A percentile compares a stretch with the other conserved stretches of the same genome.
phyloP scores from a whole-genome alignment of 2,888 invertebrate species.

The Perizoma affinitatum region DNA sequence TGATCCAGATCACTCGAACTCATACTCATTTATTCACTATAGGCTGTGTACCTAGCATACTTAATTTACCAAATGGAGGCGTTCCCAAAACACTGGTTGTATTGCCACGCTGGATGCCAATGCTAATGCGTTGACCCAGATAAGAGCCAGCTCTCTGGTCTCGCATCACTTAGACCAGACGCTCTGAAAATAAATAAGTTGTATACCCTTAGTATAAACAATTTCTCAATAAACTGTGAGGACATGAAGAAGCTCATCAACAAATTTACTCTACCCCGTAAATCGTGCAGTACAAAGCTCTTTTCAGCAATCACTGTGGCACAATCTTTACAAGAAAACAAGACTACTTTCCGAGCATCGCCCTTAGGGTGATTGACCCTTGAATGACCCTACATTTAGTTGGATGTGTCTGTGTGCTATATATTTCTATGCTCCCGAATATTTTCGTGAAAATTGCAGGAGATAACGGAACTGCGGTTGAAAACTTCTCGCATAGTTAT shows the following conservation, averaged over 20 bases:
- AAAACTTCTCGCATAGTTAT: neutral
- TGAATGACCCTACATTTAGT: constrained; percentile 57
- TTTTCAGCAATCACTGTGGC: constrained; percentile 36
- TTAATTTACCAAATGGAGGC: too few relatives aligned
- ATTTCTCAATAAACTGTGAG: too few relatives aligned
- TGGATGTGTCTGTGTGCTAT: constrained; percentile 45
- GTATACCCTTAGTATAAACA: too few relatives aligned
- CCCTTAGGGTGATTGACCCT: constrained; percentile 62
- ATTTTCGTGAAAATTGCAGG: constrained; percentile 23
- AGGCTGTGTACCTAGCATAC: too few relatives aligned
- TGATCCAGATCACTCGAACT: too few relatives aligned
- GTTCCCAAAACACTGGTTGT: too few relatives aligned
- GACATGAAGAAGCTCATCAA: constrained; percentile 13
- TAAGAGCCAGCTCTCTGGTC: too few relatives aligned
- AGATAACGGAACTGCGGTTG: constrained; percentile 24
- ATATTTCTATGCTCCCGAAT: constrained; percentile 28
- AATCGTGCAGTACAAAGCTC: constrained; percentile 32
- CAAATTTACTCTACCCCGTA: neutral
- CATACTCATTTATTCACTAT: too few relatives aligned
- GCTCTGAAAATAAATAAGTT: too few relatives aligned
- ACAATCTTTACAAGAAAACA: constrained; percentile 51
- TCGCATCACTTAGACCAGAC: too few relatives aligned
- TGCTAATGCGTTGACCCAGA: too few relatives aligned
- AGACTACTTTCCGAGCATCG: constrained; percentile 57
- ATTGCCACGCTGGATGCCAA: too few relatives aligned